Conservation (phyloP, 2,797 vertebrate genomes). For the Falco concolor region DNA sequence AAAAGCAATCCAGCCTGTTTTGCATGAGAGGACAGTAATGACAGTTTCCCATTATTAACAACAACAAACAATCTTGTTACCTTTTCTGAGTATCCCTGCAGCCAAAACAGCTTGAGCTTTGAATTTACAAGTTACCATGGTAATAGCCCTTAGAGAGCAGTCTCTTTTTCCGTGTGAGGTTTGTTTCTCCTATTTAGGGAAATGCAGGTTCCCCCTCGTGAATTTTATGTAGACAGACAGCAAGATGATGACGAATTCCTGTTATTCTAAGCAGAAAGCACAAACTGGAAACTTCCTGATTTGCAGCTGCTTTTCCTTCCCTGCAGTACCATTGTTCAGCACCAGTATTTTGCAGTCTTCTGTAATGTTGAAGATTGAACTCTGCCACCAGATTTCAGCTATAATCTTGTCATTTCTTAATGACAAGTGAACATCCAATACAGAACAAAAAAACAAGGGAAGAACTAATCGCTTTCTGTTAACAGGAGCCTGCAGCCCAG, state of each 20-base stretch:
- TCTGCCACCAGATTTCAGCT: not conserved
- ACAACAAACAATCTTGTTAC: not conserved
- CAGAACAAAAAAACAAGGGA: not conserved
- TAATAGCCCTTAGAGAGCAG: not conserved
- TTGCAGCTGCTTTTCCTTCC: not conserved
- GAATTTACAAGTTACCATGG: slow-evolving; percentile 42
- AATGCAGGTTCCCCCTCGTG: not conserved
- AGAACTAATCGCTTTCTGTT: not conserved
- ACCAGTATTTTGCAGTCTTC: not conserved
- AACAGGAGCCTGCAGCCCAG: not conserved
- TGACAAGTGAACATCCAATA: not conserved
- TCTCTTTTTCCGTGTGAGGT: not conserved
- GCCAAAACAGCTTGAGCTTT: slow-evolving; percentile 1
- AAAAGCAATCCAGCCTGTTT: not conserved
- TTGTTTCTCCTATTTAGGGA: not conserved
- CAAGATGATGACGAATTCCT: not conserved
- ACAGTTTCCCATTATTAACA: not conserved
- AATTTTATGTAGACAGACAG: not conserved
- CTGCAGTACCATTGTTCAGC: not conserved
- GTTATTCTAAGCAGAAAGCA: not conserved
- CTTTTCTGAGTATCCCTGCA: not conserved
- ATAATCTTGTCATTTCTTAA: not conserved
- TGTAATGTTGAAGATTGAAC: not conserved
- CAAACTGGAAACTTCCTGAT: not conserved
- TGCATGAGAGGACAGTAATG: not conserved